Percentiles rank a stretch among this genome's conserved stretches.
Evolutionary conservation across 2,113 vertebrate genomes (phyloP).

Genomic region (Mugil cephalus): DNA sequence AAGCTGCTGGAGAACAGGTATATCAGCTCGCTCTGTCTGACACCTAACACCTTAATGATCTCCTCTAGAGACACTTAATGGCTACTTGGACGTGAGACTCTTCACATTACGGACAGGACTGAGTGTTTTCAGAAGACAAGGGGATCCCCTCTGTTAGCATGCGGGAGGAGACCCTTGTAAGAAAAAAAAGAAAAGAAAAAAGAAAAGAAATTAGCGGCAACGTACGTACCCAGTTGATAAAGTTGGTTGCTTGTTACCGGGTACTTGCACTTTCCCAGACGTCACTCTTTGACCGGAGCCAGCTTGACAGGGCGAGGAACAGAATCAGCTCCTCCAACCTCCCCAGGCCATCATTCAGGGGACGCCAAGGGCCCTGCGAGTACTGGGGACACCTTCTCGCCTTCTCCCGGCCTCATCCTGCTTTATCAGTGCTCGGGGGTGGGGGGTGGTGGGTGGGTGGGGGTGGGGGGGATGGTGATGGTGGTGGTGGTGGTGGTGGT

Average conservation of each 20-base stretch:
- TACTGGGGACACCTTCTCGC: slow-evolving; percentile 22
- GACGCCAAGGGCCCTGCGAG: slow-evolving; percentile 47
- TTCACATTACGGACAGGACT: slow-evolving; percentile 33
- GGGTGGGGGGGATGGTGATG: slow-evolving; percentile 24
- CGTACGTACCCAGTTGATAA: neutral
- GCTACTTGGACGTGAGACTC: slow-evolving; percentile 34
- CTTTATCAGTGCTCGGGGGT: slow-evolving; percentile 44
- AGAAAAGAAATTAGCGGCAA: too few relatives aligned
- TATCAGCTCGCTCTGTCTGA: slow-evolving; percentile 32
- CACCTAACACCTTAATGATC: slow-evolving; percentile 54
- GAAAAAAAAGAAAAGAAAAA: too few relatives aligned
- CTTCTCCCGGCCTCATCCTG: slow-evolving; percentile 30
- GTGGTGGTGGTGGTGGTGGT: slow-evolving; percentile 46
- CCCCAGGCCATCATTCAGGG: slow-evolving; percentile 37
- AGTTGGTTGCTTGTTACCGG: neutral
- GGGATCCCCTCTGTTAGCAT: slow-evolving; percentile 31
- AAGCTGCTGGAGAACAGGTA: slow-evolving; percentile 36
- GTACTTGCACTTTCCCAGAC: neutral
- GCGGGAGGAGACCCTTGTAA: slow-evolving; percentile 18
- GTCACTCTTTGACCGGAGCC: slow-evolving; percentile 14
- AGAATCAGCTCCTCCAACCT: slow-evolving; percentile 2
- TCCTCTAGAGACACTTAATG: slow-evolving; percentile 54
- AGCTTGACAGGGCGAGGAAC: slow-evolving; percentile 11
- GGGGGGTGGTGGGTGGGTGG: slow-evolving; percentile 40
- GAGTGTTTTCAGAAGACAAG: slow-evolving; percentile 48